A percentile compares a stretch with the other conserved stretches of the same genome.
phyloP scores from a whole-genome alignment of 1,140 invertebrate genomes.

The Cotesia typhae region DNA sequence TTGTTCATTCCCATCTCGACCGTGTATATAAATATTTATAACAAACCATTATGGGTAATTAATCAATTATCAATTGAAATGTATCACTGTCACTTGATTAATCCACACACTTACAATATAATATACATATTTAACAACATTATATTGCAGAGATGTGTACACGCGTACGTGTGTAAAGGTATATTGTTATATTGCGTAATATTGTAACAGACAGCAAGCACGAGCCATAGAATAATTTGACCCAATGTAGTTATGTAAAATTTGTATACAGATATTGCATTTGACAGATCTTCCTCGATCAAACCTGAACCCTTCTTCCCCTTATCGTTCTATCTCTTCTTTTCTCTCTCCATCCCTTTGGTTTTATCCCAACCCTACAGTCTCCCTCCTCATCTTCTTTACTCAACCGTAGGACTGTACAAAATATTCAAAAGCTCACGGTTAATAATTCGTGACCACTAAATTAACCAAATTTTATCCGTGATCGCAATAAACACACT shows the following conservation, averaged over 20 bases:
- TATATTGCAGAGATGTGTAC: neutral
- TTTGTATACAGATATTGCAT: slow-evolving; percentile 45
- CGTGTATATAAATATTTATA: too few species aligned
- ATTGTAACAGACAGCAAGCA: slow-evolving; percentile 29
- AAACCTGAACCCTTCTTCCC: slow-evolving; percentile 47
- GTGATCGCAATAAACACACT: too few species aligned
- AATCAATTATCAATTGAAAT: too few species aligned
- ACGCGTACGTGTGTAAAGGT: neutral
- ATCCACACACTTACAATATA: neutral
- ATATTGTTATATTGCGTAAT: slow-evolving; percentile 31
- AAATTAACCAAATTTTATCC: too few species aligned
- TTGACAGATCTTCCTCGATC: slow-evolving; percentile 52
- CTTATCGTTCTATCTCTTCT: neutral
- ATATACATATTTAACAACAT: neutral
- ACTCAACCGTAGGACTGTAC: neutral
- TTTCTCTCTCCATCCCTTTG: neutral
- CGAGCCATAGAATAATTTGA: slow-evolving; percentile 34
- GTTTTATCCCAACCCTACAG: slow-evolving; percentile 12
- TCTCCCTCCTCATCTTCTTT: neutral
- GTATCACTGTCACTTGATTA: neutral
- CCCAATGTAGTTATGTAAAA: slow-evolving; percentile 50
- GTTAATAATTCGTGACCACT: too few species aligned
- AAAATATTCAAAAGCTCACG: too few species aligned
- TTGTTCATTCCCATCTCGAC: neutral
- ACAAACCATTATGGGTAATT: too few species aligned